Conservation (phyloP, 2,797 vertebrate species). For the Falco peregrinus region DNA sequence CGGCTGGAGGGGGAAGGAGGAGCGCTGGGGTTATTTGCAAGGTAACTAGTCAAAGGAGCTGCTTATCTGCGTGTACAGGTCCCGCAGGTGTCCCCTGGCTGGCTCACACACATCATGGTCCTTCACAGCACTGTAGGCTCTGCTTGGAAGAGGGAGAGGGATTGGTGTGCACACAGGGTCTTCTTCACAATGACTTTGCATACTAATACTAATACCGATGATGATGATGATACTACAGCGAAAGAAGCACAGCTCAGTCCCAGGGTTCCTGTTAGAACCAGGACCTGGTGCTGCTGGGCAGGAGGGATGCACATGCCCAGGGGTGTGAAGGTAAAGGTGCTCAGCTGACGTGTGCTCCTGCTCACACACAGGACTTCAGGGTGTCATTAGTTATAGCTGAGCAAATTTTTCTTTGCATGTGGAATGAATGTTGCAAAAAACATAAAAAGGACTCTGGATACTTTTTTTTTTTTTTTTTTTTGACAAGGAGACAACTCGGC, state of each 20-base stretch:
- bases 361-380: rapidly evolving
- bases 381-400: not conserved
- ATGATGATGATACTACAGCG: not conserved
- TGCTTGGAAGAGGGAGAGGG: not conserved
- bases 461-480: not conserved
- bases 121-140: not conserved
- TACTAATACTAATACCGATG: not conserved
- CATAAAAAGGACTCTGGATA: not conserved
- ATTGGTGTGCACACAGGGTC: rapidly evolving
- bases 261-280: not conserved
- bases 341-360: not conserved
- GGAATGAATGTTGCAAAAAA: not conserved
- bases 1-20: not conserved
- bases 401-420: not conserved
- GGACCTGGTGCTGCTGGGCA: rapidly evolving
- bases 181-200: not conserved
- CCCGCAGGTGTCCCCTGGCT: not conserved
- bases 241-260: not conserved
- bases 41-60: not conserved
- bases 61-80: rapidly evolving
- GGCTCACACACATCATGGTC: too few species aligned
- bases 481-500: not conserved
- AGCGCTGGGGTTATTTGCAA: rapidly evolving
- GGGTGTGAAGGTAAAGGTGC: not conserved
- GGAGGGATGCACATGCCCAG: rapidly evolving